Percentiles rank a stretch among this genome's conserved stretches.
phyloP scores from a whole-genome alignment of 2,888 invertebrate genomes.

The Polydrusus pterygomalis region DNA sequence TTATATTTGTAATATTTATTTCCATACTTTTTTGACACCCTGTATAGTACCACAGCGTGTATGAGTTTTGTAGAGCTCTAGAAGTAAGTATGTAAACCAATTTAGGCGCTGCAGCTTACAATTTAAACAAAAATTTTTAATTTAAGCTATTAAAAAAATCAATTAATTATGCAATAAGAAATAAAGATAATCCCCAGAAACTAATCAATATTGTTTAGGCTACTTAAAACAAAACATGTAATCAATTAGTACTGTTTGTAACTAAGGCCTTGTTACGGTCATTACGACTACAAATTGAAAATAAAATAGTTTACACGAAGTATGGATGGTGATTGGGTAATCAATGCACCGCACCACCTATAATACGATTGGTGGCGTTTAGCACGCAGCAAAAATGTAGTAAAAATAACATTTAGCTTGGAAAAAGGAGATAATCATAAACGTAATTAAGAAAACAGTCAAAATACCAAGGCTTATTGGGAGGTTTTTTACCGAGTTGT shows the following conservation, averaged over 20 bases:
- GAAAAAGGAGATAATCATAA: too few species aligned
- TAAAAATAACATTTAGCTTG: neutral
- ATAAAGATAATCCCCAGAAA: neutral
- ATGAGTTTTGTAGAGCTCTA: neutral
- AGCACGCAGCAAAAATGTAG: neutral
- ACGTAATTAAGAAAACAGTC: too few species aligned
- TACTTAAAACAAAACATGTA: neutral
- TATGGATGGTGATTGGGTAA: neutral
- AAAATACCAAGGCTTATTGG: too few species aligned
- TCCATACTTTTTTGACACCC: too few species aligned
- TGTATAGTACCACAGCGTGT: too few species aligned
- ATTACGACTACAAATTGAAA: neutral
- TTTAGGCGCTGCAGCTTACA: neutral
- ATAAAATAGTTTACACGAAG: neutral
- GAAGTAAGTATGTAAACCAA: neutral
- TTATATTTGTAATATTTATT: too few species aligned
- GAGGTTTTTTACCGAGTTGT: too few species aligned
- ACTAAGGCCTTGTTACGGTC: neutral
- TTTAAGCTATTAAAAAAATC: neutral
- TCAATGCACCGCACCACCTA: neutral
- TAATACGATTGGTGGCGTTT: neutral
- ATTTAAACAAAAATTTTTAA: neutral
- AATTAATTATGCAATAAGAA: slow-evolving; percentile 1
- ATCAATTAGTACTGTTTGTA: neutral
- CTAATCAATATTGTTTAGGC: slow-evolving; percentile 9